A percentile compares a stretch with the other conserved stretches of the same genome.
These are phyloP conservation scores for Aspidiotus rigidus DNA, from an alignment of 2,888 invertebrate species.

Conservation along the genomic window DNA sequence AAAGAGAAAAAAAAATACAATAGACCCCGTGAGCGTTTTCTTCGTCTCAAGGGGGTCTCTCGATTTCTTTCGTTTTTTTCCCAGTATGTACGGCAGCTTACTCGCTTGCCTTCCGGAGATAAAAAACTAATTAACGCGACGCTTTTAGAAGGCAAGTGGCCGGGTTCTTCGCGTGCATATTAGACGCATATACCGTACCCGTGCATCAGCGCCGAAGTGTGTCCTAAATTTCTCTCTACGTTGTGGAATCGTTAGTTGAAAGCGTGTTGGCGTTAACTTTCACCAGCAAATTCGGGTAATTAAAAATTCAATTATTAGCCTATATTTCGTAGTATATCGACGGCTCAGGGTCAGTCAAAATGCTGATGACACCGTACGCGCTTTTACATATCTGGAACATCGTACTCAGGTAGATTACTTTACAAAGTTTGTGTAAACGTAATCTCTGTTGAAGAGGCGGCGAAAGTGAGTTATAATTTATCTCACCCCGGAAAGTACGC, in stretches of 20 bases:
- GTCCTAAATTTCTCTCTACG: constrained; percentile 25
- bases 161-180: not conserved
- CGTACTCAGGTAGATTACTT: no score
- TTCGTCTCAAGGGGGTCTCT: constrained; percentile 20
- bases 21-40: constrained; percentile 5
- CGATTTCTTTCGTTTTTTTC: constrained; percentile 16
- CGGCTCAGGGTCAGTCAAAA: no score
- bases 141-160: constrained; percentile 10
- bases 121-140: constrained; percentile 32
- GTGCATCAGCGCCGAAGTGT: constrained; percentile 5
- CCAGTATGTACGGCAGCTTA: constrained; percentile 26
- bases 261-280: constrained; percentile 1
- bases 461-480: no score
- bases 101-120: constrained; percentile 32
- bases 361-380: no score
- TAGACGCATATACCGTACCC: no score
- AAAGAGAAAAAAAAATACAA: constrained; percentile 17
- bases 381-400: no score
- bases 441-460: no score
- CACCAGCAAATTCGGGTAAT: constrained; percentile 1
- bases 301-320: not conserved
- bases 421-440: no score
- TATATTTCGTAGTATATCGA: no score
- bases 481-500: no score
- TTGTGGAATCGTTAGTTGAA: not conserved